Evolutionary conservation across 2,888 invertebrate genomes (phyloP), one percentile per base, ranked within the genome.

Genomic region (Drosophila nr. medialis): DNA sequence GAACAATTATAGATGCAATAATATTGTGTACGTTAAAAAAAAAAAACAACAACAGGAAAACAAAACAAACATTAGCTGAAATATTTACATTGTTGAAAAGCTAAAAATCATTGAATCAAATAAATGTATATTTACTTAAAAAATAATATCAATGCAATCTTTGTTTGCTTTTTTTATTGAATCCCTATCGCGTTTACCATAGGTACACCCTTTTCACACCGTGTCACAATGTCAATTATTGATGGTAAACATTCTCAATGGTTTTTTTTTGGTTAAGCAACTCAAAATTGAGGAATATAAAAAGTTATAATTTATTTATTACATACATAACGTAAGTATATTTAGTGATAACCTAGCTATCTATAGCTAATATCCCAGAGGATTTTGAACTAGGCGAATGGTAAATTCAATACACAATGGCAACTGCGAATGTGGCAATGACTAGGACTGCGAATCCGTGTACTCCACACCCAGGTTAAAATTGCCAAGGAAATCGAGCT

Each of bases 401-500:
- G 51, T 66, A 34, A 45, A 58, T 68, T 60, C 55, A 67, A 64
- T 64, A 40, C 36, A 40, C 55, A 32, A 32, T 36, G 29, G 13
- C 59, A 40, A 49, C 50, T 40, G 34, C 15, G 42, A 64, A 59
- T 54, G 42, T 18, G 40, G 51, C 11, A 51, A 32, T 61, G 56
- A 54, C 51, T 73, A 60, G 64, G 65, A 42, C n/a, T 55, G 42
- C 4, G 63, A 38, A 48, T 85, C 81, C 54, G 66, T 24, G 2
- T 72, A 59, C 2, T 70, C 51, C 34, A 87, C 83, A n/a, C 92
- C 92, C 34, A 92, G 78, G 69, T 89, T 71, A 58, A 80, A 83
- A 69, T 93, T 92, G 7, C 92, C 91, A 2, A 92, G 86, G 63
- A 93, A 92, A 75, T 93, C 93, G 49, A 92, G 90, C 68, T 92